phyloP scores from a whole-genome alignment of 2,113 vertebrate species.

The Poeciliopsis occidentalis region DNA sequence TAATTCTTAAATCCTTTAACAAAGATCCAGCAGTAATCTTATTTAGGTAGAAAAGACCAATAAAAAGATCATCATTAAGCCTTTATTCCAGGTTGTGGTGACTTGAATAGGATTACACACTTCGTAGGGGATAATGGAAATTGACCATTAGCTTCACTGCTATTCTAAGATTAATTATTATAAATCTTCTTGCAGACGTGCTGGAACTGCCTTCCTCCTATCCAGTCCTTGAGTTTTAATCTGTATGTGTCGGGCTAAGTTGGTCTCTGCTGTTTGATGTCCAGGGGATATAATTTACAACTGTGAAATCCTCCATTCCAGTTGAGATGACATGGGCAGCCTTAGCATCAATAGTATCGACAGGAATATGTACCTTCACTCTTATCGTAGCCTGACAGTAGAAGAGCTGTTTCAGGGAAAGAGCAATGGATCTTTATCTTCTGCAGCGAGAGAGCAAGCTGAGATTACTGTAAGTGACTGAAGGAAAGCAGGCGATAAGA shows the following conservation, averaged over 20 bases:
- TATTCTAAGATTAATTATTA: not conserved
- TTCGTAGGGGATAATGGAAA: not conserved
- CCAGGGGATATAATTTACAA: constrained; percentile 52
- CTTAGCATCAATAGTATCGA: constrained; percentile 66
- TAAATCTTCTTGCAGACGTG: not conserved
- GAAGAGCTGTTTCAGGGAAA: constrained; percentile 39
- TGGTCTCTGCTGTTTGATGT: constrained; percentile 35
- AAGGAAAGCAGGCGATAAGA: constrained; percentile 14
- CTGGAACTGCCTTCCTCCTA: constrained; percentile 1
- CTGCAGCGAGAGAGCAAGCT: constrained; percentile 28
- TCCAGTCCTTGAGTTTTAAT: constrained; percentile 10
- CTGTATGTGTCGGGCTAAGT: constrained; percentile 8
- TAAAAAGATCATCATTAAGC: not conserved
- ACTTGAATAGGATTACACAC: not conserved
- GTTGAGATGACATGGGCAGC: constrained; percentile 46
- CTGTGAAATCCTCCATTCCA: constrained; percentile 46
- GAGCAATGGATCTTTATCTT: constrained; percentile 56
- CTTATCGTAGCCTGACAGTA: constrained; percentile 67
- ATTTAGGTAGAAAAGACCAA: too few relatives aligned
- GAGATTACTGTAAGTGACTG: constrained; percentile 23
- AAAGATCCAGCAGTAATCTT: too few relatives aligned
- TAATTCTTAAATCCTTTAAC: too few relatives aligned
- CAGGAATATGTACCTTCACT: constrained; percentile 39
- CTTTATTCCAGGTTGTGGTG: not conserved
- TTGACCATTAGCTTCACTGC: not conserved